A percentile compares a stretch with the other conserved stretches of the same genome.
phyloP scores from a whole-genome alignment of 2,888 invertebrate genomes.

The Dynastes tityus region DNA sequence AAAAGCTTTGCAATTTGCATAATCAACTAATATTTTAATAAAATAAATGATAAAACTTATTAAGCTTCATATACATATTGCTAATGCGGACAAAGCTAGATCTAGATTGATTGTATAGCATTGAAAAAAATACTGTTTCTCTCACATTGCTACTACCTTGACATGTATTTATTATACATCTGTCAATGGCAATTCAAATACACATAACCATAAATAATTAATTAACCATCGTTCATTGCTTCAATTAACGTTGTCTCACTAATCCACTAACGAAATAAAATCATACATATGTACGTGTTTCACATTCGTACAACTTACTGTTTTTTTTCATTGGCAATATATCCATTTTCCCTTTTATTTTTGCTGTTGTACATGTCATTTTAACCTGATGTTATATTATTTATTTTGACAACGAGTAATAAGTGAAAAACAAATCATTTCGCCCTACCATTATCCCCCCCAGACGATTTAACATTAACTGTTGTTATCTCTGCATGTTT shows the following conservation, averaged over 20 bases:
- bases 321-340: too few species aligned
- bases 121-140: background rate
- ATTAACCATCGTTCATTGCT: constrained; percentile 22
- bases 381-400: constrained; percentile 31
- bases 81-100: background rate
- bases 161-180: constrained; percentile 2
- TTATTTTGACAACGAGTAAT: too few species aligned
- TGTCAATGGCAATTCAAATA: background rate
- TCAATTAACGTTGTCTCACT: constrained; percentile 22
- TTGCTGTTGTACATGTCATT: constrained; percentile 57
- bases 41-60: too few species aligned
- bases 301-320: too few species aligned
- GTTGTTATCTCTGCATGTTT: constrained; percentile 51
- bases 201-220: constrained; percentile 15
- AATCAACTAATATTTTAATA: too few species aligned
- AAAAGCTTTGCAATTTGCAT: too few species aligned
- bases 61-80: background rate
- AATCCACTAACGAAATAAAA: constrained; percentile 20
- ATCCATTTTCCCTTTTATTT: constrained; percentile 18
- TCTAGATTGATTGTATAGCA: background rate
- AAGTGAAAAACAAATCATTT: too few species aligned
- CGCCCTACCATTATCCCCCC: background rate
- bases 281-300: constrained; percentile 1
- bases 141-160: constrained; percentile 18
- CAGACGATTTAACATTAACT: too few species aligned